phyloP scores from a whole-genome alignment of 2,888 invertebrate genomes.

The Tenthredo mesomela region DNA sequence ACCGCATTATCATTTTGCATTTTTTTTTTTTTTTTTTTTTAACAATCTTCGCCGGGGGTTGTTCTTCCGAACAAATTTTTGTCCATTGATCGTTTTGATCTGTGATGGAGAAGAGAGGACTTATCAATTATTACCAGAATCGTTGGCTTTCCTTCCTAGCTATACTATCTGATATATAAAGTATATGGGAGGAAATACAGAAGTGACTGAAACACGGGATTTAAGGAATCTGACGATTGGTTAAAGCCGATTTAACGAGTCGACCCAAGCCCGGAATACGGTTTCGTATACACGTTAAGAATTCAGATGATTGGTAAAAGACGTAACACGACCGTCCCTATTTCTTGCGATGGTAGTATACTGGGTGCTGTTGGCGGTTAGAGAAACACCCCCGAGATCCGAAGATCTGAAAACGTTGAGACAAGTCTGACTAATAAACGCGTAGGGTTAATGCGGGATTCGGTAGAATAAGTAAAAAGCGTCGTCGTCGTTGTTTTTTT shows the following conservation, averaged over 20 bases:
- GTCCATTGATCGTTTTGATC: too few species aligned
- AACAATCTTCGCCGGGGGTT: background rate
- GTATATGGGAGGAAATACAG: background rate
- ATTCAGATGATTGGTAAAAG: slow-evolving; percentile 42
- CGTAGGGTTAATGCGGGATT: background rate
- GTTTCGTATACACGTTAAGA: slow-evolving; percentile 12
- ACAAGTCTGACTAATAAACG: background rate
- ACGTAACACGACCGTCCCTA: slow-evolving; percentile 2
- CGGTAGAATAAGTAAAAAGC: background rate
- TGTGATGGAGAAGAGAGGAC: too few species aligned
- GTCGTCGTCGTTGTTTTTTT: too few species aligned
- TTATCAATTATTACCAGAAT: too few species aligned
- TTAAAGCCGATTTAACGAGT: slow-evolving; percentile 36
- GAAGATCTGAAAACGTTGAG: background rate
- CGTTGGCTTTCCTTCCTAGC: too few species aligned
- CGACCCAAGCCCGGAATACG: background rate
- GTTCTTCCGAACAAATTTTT: background rate
- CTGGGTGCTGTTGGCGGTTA: background rate
- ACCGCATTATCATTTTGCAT: background rate
- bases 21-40: too few species aligned
- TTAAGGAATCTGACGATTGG: slow-evolving; percentile 27
- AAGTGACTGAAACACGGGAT: background rate
- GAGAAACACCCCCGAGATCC: background rate
- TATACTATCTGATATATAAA: background rate
- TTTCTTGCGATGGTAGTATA: background rate